phyloP scores from a whole-genome alignment of 1,140 invertebrate species.

The Coptotermes formosanus region DNA sequence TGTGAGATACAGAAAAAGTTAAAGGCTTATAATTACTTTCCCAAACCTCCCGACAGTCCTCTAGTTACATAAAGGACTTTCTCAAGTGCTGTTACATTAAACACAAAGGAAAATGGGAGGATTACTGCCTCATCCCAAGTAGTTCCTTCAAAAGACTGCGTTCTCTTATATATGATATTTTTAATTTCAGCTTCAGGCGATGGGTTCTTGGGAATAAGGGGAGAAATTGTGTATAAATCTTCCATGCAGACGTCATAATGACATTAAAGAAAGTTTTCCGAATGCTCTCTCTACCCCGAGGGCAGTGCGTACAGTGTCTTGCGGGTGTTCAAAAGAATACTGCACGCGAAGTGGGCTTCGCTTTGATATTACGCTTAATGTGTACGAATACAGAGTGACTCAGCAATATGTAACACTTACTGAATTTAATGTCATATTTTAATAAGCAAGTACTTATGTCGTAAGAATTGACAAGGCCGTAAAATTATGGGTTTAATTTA shows the following conservation, averaged over 20 bases:
- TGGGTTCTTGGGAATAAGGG: not conserved
- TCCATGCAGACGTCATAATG: conserved; percentile 11
- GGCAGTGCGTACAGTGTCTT: not conserved
- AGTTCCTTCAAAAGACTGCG: not conserved
- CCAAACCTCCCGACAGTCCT: not conserved
- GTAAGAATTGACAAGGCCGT: too few species aligned
- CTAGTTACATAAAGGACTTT: not conserved
- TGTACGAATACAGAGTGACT: too few species aligned
- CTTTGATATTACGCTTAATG: not conserved
- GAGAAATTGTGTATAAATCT: not conserved
- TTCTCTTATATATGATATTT: not conserved
- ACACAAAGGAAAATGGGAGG: not conserved
- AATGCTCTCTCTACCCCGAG: not conserved
- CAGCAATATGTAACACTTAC: too few species aligned
- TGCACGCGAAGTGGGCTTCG: not conserved
- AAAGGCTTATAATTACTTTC: not conserved
- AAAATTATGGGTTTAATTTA: too few species aligned
- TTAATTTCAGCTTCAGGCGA: not conserved
- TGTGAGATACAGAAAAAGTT: not conserved
- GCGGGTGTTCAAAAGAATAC: not conserved
- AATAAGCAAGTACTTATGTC: too few species aligned
- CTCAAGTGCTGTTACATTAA: not conserved
- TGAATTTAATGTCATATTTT: too few species aligned
- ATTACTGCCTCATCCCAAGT: not conserved
- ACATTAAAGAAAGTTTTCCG: not conserved